Conservation (phyloP, 1,140 invertebrate genomes). For the Antheraea pernyi region DNA sequence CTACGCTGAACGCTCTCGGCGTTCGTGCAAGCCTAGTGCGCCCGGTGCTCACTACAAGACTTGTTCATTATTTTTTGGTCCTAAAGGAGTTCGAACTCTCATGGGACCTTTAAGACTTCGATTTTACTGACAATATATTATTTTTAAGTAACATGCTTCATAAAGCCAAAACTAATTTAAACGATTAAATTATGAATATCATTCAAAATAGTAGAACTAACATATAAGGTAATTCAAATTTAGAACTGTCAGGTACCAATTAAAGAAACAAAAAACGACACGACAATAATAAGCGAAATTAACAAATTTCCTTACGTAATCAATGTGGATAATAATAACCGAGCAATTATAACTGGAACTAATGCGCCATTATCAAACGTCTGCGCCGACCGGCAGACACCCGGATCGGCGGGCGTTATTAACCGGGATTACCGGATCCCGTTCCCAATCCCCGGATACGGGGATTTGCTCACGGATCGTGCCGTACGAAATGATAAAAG, state of each 20-base stretch:
- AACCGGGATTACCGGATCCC: slow-evolving; percentile 74
- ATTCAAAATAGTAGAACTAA: neutral
- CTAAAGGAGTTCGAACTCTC: slow-evolving; percentile 5
- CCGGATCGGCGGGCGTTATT: slow-evolving; percentile 52
- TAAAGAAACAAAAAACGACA: neutral
- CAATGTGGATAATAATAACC: slow-evolving; percentile 40
- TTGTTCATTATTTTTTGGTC: slow-evolving; percentile 10
- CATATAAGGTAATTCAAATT: neutral
- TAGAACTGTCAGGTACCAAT: neutral
- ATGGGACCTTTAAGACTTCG: neutral
- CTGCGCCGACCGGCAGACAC: slow-evolving; percentile 30
- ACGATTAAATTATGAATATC: no score
- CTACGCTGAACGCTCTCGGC: slow-evolving; percentile 27
- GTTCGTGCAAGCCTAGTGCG: slow-evolving; percentile 45
- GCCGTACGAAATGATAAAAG: slow-evolving; percentile 69
- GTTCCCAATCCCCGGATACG: slow-evolving; percentile 60
- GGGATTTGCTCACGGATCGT: slow-evolving; percentile 71
- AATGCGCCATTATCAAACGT: slow-evolving; percentile 63
- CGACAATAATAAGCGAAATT: neutral
- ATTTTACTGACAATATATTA: no score
- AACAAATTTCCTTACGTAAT: slow-evolving; percentile 28
- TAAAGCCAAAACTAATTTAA: no score
- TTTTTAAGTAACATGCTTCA: no score
- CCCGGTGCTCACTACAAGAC: slow-evolving; percentile 1
- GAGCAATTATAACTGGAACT: slow-evolving; percentile 65